These are phyloP conservation scores for Siniperca undulata DNA, from an alignment of 2,797 vertebrate species.

Conservation along the genomic window DNA sequence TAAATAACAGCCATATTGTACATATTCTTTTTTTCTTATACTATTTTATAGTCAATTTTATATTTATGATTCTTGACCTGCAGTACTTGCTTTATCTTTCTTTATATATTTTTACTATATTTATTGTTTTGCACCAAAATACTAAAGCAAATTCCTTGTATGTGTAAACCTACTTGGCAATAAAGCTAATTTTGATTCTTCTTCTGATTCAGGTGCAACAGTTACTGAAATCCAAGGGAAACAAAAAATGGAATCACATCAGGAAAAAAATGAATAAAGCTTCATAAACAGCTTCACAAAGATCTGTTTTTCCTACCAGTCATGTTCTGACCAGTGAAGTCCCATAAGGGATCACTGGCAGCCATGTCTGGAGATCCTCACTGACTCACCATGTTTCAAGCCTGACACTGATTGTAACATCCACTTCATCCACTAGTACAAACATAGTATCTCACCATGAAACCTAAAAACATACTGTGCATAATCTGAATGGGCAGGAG, in stretches of 20 bases:
- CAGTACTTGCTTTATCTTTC: too few relatives aligned
- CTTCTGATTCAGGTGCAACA: background rate
- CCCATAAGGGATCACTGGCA: conserved; percentile 53
- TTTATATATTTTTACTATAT: too few relatives aligned
- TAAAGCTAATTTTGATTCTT: too few relatives aligned
- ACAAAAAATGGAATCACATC: conserved; percentile 1
- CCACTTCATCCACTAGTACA: conserved; percentile 37
- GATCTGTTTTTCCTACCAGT: conserved; percentile 30
- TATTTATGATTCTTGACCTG: too few relatives aligned
- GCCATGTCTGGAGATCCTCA: conserved; percentile 47
- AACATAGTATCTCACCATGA: conserved; percentile 47
- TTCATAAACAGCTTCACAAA: conserved; percentile 36
- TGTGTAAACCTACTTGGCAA: too few relatives aligned
- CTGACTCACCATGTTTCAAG: conserved; percentile 56
- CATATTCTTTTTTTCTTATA: too few relatives aligned
- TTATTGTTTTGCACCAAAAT: too few relatives aligned
- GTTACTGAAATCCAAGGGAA: conserved; percentile 19
- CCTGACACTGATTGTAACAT: conserved; percentile 54
- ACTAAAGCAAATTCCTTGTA: too few relatives aligned
- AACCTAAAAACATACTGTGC: conserved; percentile 39
- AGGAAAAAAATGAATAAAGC: background rate
- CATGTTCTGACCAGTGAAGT: conserved; percentile 48
- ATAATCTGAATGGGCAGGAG: conserved; percentile 24
- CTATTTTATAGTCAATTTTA: too few relatives aligned
- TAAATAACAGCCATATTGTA: too few relatives aligned